These are phyloP conservation scores for Pegoplata infirma DNA, from an alignment of 2,888 invertebrate species.

Conservation along the genomic window DNA sequence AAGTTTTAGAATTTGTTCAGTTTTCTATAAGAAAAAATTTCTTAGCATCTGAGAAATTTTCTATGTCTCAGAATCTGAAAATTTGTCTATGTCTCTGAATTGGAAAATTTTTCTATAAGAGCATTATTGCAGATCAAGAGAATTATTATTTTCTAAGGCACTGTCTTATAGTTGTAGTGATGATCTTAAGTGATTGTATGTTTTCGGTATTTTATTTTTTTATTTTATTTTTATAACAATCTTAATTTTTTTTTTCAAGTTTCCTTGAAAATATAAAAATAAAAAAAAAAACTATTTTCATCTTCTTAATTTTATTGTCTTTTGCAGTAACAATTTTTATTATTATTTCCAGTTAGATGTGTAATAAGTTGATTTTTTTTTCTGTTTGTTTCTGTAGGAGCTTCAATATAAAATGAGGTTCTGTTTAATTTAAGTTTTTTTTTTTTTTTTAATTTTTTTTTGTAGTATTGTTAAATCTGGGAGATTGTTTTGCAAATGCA, in stretches of 20 bases:
- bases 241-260: slow-evolving; percentile 48
- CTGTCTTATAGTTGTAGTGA: slow-evolving; percentile 28
- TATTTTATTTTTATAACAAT: slow-evolving; percentile 53
- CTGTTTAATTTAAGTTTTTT: slow-evolving; percentile 33
- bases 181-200: slow-evolving; percentile 61
- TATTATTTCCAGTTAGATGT: slow-evolving; percentile 46
- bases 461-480: slow-evolving; percentile 49
- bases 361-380: slow-evolving; percentile 45
- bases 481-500: slow-evolving; percentile 61
- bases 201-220: too few species aligned
- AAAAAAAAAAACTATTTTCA: slow-evolving; percentile 20
- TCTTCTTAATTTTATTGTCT: slow-evolving; percentile 58
- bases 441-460: slow-evolving; percentile 39
- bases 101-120: too few species aligned
- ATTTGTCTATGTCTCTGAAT: too few species aligned
- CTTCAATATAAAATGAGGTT: slow-evolving; percentile 25
- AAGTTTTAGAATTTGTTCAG: too few species aligned
- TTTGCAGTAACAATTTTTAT: slow-evolving; percentile 47
- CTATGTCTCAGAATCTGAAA: too few species aligned
- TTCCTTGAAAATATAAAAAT: slow-evolving; percentile 58
- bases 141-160: too few species aligned
- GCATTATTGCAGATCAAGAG: too few species aligned
- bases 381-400: slow-evolving; percentile 45
- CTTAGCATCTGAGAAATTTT: too few species aligned
- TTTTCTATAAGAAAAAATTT: too few species aligned